A percentile compares a stretch with the other conserved stretches of the same genome.
These are phyloP conservation scores for Chironomus tepperi DNA, from an alignment of 1,140 invertebrate species.

Conservation along the genomic window DNA sequence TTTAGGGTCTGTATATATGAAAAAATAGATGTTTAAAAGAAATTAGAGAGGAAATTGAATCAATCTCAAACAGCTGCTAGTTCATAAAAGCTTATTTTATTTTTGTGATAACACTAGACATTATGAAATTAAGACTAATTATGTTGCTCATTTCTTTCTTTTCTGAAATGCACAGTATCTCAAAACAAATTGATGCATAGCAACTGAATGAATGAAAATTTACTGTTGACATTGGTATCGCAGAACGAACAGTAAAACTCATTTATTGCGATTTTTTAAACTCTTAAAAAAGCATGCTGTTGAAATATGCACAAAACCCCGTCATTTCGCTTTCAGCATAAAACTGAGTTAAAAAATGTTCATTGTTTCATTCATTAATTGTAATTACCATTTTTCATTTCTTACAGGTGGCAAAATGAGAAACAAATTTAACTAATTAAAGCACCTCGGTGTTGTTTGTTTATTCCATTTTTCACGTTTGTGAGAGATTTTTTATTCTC, in stretches of 20 bases:
- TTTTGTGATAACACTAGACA: background rate
- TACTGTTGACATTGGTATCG: background rate
- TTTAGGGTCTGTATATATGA: background rate
- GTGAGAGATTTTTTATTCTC: no score
- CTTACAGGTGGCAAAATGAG: no score
- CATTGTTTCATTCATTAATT: no score
- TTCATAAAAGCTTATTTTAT: background rate
- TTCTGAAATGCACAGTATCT: background rate
- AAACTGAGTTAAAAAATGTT: no score
- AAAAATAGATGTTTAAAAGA: background rate
- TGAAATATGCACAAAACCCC: no score
- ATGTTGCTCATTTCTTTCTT: background rate
- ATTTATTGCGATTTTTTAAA: background rate
- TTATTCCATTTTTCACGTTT: no score
- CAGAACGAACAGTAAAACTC: no score
- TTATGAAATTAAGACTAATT: conserved; percentile 17
- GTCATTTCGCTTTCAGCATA: no score
- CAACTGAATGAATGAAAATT: background rate
- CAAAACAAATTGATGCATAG: background rate
- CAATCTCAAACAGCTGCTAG: background rate
- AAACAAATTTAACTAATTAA: no score
- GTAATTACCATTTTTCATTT: no score
- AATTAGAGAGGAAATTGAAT: background rate
- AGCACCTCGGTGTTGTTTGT: no score
- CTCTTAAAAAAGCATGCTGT: background rate